Evolutionary conservation across 2,113 vertebrate species (phyloP).

Genomic region (Rousettus leschenaultii): DNA sequence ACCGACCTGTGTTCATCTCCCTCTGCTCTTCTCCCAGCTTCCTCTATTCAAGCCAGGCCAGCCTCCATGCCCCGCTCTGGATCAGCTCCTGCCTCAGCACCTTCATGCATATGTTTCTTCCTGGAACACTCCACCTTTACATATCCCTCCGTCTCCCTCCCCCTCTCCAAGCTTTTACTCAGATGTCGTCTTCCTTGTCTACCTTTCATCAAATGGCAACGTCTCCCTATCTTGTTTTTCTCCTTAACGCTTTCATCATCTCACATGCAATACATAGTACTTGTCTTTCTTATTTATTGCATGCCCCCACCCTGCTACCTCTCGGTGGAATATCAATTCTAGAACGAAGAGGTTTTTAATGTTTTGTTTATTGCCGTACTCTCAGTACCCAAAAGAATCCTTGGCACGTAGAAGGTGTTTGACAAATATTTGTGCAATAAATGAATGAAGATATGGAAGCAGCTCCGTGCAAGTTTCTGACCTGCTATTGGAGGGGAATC

Average conservation of each 20-base stretch:
- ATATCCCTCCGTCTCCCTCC: accelerated
- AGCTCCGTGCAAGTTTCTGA: background rate
- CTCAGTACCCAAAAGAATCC: background rate
- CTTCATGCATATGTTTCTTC: background rate
- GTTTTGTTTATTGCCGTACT: background rate
- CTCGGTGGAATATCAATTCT: background rate
- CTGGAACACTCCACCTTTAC: too few relatives aligned
- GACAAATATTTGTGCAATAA: background rate
- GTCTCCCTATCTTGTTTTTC: background rate
- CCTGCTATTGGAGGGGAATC: too few relatives aligned
- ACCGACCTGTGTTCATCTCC: background rate
- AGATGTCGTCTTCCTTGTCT: background rate
- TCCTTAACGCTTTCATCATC: background rate
- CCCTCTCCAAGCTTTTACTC: background rate
- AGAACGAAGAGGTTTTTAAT: background rate
- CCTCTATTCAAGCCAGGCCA: background rate
- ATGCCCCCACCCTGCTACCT: background rate
- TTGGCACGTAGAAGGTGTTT: background rate
- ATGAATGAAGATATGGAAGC: background rate
- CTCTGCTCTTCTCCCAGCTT: background rate
- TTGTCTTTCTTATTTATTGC: background rate
- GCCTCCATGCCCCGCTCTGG: background rate
- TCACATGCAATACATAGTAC: background rate
- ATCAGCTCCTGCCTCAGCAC: background rate
- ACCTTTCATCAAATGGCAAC: background rate